phyloP scores from a whole-genome alignment of 2,113 vertebrate genomes.

The Calidris pugnax region DNA sequence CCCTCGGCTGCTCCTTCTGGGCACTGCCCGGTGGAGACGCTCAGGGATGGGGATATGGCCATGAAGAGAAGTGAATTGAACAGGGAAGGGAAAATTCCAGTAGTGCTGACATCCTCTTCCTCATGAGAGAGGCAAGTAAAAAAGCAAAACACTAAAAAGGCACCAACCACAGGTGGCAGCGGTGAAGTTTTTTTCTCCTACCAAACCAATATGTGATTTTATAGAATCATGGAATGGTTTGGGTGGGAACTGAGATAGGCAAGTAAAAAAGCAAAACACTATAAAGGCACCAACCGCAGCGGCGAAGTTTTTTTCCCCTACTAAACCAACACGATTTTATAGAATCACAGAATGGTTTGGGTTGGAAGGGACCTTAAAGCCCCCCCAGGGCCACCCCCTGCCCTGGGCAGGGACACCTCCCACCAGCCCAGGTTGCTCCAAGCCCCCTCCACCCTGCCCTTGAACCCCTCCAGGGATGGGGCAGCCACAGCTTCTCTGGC shows the following conservation, averaged over 20 bases:
- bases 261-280: background rate
- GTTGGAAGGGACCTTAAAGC: too few relatives aligned
- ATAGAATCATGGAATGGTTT: too few relatives aligned
- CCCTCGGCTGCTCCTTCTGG: background rate
- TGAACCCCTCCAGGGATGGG: too few relatives aligned
- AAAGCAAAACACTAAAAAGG: background rate
- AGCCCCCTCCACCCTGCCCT: too few relatives aligned
- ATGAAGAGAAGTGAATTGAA: rapidly evolving
- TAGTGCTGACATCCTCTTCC: background rate
- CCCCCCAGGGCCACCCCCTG: too few relatives aligned
- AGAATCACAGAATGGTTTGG: too few relatives aligned
- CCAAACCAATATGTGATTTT: rapidly evolving
- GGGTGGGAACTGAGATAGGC: too few relatives aligned
- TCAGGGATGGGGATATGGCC: background rate
- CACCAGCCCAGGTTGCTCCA: too few relatives aligned
- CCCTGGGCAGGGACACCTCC: too few relatives aligned
- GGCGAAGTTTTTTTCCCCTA: background rate
- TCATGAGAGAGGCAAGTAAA: background rate
- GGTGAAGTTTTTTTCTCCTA: background rate
- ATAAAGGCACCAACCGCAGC: background rate
- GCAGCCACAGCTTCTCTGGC: too few relatives aligned
- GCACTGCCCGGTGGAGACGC: background rate
- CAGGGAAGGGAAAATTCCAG: background rate
- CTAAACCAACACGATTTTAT: rapidly evolving
- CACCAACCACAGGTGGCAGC: background rate